These are phyloP conservation scores for Pyrrhosoma nymphula DNA, from an alignment of 2,888 invertebrate genomes.

Conservation along the genomic window DNA sequence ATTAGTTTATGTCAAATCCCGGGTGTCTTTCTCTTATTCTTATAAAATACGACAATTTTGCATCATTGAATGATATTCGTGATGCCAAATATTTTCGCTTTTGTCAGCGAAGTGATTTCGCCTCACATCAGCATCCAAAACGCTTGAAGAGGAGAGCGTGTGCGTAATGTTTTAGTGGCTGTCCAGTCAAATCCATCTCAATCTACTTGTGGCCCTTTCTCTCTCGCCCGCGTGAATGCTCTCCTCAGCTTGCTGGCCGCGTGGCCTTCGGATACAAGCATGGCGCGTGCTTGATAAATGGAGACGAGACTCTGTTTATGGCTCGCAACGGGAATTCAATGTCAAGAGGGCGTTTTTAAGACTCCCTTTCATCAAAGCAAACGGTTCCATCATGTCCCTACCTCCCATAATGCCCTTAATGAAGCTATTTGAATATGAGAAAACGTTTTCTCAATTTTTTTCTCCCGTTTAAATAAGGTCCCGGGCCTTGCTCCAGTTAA, in stretches of 20 bases:
- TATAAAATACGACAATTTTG: not conserved
- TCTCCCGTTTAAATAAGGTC: not conserved
- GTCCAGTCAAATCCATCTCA: conserved; percentile 36
- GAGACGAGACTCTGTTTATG: conserved; percentile 56
- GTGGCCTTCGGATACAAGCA: conserved; percentile 20
- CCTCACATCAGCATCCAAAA: not conserved
- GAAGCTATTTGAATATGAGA: conserved; percentile 27
- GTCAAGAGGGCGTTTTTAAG: conserved; percentile 51
- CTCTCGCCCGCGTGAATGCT: conserved; percentile 19
- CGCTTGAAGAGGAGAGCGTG: conserved; percentile 1
- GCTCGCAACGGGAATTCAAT: conserved; percentile 52
- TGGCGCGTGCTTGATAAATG: conserved; percentile 52
- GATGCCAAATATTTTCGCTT: not conserved
- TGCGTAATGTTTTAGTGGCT: conserved; percentile 23
- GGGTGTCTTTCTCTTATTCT: not conserved
- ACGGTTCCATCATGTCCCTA: conserved; percentile 14
- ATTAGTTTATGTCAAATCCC: not conserved
- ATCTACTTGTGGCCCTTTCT: conserved; percentile 24
- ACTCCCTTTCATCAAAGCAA: conserved; percentile 52
- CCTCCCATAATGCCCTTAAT: conserved; percentile 7
- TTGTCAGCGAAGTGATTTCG: not conserved
- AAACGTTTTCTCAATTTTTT: not conserved
- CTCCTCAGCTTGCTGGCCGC: not conserved
- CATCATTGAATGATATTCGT: not conserved
- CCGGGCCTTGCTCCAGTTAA: conserved; percentile 53